These are phyloP conservation scores for Anabas testudineus DNA, from an alignment of 2,797 vertebrate species.

Conservation along the genomic window DNA sequence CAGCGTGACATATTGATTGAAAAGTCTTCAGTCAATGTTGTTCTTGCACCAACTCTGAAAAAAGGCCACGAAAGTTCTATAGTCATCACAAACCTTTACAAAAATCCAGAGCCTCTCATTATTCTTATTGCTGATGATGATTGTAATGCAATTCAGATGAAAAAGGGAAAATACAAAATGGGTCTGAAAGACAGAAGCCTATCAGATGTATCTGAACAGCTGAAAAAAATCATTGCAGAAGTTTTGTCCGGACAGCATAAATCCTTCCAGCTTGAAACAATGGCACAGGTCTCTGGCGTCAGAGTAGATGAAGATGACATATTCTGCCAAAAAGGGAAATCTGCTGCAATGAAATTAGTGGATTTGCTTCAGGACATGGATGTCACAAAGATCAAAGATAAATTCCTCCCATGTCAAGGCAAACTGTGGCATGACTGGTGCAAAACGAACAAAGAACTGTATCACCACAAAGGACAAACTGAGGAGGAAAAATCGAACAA, in stretches of 20 bases:
- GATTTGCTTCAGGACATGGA: slow-evolving; percentile 37
- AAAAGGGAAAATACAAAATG: slow-evolving; percentile 59
- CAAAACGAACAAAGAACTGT: slow-evolving; percentile 83
- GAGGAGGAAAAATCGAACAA: slow-evolving; percentile 77
- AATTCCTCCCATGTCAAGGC: too few species aligned
- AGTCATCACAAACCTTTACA: slow-evolving; percentile 43
- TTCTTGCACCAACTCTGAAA: slow-evolving; percentile 59
- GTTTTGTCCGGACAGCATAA: slow-evolving; percentile 36
- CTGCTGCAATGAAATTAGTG: slow-evolving; percentile 55
- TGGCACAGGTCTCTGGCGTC: slow-evolving; percentile 58
- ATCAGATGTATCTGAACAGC: slow-evolving; percentile 64
- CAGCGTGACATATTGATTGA: slow-evolving; percentile 74
- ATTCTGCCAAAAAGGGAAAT: slow-evolving; percentile 68
- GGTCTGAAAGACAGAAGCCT: slow-evolving; percentile 77
- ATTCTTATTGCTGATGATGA: slow-evolving; percentile 71
- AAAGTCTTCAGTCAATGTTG: slow-evolving; percentile 75
- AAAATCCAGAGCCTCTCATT: slow-evolving; percentile 69
- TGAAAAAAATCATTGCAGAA: slow-evolving; percentile 53
- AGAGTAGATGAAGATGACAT: slow-evolving; percentile 73
- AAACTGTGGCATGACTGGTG: too few species aligned
- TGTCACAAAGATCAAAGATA: too few species aligned
- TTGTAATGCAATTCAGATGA: fast-evolving
- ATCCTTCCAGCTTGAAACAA: slow-evolving; percentile 61
- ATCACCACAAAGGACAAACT: slow-evolving; percentile 72
- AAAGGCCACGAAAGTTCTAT: slow-evolving; percentile 9